Base-by-base conservation (phyloP, 1,140 invertebrate species). In the Orchestia grillus region DNA sequence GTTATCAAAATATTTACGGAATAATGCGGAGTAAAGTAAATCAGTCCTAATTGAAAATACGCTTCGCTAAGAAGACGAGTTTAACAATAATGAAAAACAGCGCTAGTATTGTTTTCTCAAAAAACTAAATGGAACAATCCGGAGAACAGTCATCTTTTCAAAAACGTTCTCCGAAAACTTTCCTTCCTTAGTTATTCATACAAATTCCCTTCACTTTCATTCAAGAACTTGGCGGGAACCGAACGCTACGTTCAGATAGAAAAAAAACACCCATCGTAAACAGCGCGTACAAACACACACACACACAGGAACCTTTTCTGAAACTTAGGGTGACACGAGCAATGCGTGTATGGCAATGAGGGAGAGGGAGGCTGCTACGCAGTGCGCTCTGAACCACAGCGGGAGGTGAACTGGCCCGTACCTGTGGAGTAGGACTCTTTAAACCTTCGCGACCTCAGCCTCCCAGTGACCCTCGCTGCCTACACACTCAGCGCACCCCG, bases 371-470 rank as follows among this genome's bases (percentile, higher is more conserved):
- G 28, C 36, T 42, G 88, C 8, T 4, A 44, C 88, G 88, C 88
- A 36, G 15, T 42, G 88, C 41, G 42, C 15, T 28, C 88, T 36
- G 15, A 8, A 90, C 28, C 41, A 44, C 88, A 42, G 88, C 43
- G 15, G 42, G 88, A 90, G 88, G 11, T 90, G 88, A 90, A 90
- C 88, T 90, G 88, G 43, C 88, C 88, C 43, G 88, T 90, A 90
- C 88, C 88, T 90, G 88, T 90, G 88, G 88, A 90, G 88, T 42
- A 44, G 43, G 41, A 90, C 88, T 90, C 88, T 90, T 90, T 90
- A 90, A 90, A 90, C 88, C 3, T 3, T 16, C 3, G 15, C 88
- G 88, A 90, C 88, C 88, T 90, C 41, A 41, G 88, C n/a, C 88
- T 44, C 43, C 41, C 11, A 41, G 88, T 90, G 36, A 90, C 4